Evolutionary conservation across 2,113 vertebrate genomes (phyloP).

Genomic region (Chloropsis hardwickii): DNA sequence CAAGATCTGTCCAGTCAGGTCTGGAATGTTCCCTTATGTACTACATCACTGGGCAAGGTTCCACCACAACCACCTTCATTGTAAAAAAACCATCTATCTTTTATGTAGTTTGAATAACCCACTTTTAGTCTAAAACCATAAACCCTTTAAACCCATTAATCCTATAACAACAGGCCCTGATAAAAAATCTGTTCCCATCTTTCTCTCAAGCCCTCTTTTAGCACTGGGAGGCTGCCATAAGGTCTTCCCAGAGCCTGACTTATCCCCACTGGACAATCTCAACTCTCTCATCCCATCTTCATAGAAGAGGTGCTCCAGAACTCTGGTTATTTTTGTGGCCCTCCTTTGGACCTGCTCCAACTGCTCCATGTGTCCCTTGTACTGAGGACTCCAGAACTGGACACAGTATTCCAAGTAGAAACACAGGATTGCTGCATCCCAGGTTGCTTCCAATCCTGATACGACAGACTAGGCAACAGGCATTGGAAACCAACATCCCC

Average conservation of each 20-base stretch:
- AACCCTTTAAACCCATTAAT: background rate
- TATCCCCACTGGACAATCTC: background rate
- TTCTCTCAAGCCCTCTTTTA: background rate
- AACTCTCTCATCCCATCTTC: background rate
- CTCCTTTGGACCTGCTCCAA: background rate
- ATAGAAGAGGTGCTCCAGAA: background rate
- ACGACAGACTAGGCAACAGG: background rate
- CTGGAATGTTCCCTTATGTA: background rate
- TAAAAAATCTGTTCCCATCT: background rate
- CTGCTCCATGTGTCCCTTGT: too few species aligned
- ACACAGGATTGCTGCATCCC: too few species aligned
- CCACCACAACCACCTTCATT: accelerated
- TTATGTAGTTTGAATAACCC: background rate
- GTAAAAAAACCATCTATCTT: background rate
- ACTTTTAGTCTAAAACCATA: background rate
- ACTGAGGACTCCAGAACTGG: too few species aligned
- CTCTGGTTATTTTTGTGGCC: background rate
- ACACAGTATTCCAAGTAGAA: accelerated
- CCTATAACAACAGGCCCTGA: accelerated
- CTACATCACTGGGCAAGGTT: background rate
- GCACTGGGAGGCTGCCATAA: accelerated
- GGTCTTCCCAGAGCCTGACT: accelerated
- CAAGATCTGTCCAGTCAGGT: background rate
- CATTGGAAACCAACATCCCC: accelerated
- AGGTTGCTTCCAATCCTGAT: background rate